Evolutionary conservation across 2,113 vertebrate genomes (phyloP).

Genomic region (Etia nguti): DNA sequence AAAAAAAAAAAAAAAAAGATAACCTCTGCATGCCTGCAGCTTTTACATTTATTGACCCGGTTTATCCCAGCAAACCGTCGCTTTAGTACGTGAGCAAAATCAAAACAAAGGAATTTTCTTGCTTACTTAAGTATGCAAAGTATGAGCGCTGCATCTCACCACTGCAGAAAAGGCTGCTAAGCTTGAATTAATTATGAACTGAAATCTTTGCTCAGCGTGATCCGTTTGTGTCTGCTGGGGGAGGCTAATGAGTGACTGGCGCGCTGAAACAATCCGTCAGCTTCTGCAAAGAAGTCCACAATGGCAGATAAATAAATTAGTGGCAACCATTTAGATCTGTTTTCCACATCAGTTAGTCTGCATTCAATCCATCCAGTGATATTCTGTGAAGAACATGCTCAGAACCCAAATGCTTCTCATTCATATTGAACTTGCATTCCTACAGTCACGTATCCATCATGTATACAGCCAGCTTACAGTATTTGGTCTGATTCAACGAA

Average conservation of each 20-base stretch:
- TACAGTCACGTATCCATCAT: neutral
- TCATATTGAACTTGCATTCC: neutral
- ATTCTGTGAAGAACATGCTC: neutral
- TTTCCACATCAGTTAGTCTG: neutral
- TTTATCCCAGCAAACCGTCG: neutral
- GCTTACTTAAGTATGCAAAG: neutral
- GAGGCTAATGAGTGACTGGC: neutral
- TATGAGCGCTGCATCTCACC: neutral
- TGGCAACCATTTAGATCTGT: neutral
- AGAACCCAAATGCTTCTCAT: neutral
- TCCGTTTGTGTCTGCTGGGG: neutral
- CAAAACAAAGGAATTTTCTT: neutral
- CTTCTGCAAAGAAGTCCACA: neutral
- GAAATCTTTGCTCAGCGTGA: neutral
- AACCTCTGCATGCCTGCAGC: neutral
- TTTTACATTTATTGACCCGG: neutral
- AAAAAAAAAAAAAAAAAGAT: neutral
- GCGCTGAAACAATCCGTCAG: neutral
- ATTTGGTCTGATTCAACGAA: neutral
- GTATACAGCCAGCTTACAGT: neutral
- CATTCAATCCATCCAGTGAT: neutral
- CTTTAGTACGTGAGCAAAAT: neutral
- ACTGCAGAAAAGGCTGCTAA: neutral
- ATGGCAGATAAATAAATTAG: neutral
- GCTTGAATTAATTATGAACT: constrained; percentile 11